Evolutionary conservation across 2,113 vertebrate genomes (phyloP), one percentile per base, ranked within the genome.

Genomic region (Oryzias melastigma): DNA sequence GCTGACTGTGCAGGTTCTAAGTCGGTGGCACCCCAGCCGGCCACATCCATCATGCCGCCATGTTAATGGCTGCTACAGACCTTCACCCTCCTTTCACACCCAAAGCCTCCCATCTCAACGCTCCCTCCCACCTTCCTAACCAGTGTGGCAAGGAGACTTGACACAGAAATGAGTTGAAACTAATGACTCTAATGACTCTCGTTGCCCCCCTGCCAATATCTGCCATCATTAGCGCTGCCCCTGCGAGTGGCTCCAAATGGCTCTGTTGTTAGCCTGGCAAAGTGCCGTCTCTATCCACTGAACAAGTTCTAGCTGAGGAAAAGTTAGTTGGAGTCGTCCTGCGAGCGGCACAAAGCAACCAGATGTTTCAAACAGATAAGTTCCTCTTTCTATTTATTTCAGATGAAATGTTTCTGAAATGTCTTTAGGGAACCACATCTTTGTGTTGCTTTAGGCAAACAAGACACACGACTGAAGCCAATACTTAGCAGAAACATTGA

Each of bases 151-250:
- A 71, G 65, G 74, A 71, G 75, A 72, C 63, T 71, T 80, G 83
- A 85, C 78, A 80, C 63, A 81, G 74, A 78, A 85, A 87, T 82
- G 67, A 87, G 77, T 69, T 78, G 65, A 83, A 83, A 80, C 77
- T 84, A 87, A 87, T 87, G 80, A 83, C 68, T 75, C 60, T 81
- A 81, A 80, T 77, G 78, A 83, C 71, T 71, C 68, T 65, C 14
- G 19, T 49, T 65, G 78, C 81, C 73, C 78, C 75, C 77, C 71
- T 76, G 72, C 76, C 77, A 80, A 62, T 42, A 62, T 49, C 60
- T 77, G 57, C 55, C 40, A 19, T 78, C 78, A 78, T 85, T 82
- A 85, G 70, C 2, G 47, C 75, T 65, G 58, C 50, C 69, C 62
- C 73, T 73, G 62, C 48, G 46, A 87, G 70, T 75, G 73, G 59